Conservation (phyloP, 2,113 vertebrate species). For the Syngnathus floridae region DNA sequence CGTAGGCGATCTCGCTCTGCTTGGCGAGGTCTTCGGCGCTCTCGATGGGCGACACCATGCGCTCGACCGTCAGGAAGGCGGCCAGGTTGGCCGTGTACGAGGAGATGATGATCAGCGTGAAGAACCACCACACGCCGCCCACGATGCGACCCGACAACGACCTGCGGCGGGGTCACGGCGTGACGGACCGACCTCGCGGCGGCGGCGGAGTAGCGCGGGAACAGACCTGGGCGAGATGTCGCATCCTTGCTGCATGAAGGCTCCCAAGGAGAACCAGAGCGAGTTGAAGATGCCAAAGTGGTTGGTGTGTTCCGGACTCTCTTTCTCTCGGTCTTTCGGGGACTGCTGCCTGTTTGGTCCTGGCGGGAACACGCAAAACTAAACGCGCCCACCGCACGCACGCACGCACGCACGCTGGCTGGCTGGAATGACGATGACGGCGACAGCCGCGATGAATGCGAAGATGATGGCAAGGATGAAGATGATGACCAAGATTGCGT, state of each 20-base stretch:
- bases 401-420: too few relatives aligned
- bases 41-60: slow-evolving; percentile 98
- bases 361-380: too few relatives aligned
- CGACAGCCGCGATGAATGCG: too few relatives aligned
- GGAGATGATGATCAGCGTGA: slow-evolving; percentile 98
- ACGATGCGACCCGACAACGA: slow-evolving; percentile 79
- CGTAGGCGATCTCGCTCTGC: slow-evolving; percentile 95
- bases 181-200: not conserved
- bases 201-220: not conserved
- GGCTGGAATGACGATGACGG: too few relatives aligned
- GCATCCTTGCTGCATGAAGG: slow-evolving; percentile 99
- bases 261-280: slow-evolving; percentile 95
- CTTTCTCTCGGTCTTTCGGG: slow-evolving; percentile 68
- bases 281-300: slow-evolving; percentile 99
- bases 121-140: slow-evolving; percentile 99
- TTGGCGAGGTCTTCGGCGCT: slow-evolving; percentile 95
- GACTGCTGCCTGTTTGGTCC: slow-evolving; percentile 59
- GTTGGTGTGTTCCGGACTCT: slow-evolving; percentile 73
- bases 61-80: slow-evolving; percentile 95
- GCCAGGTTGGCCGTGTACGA: slow-evolving; percentile 98
- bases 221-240: slow-evolving; percentile 94
- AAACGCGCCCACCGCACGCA: too few relatives aligned
- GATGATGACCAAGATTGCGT: too few relatives aligned
- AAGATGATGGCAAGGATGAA: too few relatives aligned
- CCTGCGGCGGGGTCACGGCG: slow-evolving; percentile 23